phyloP scores from a whole-genome alignment of 2,113 vertebrate genomes.

The Leucopternis melanops region DNA sequence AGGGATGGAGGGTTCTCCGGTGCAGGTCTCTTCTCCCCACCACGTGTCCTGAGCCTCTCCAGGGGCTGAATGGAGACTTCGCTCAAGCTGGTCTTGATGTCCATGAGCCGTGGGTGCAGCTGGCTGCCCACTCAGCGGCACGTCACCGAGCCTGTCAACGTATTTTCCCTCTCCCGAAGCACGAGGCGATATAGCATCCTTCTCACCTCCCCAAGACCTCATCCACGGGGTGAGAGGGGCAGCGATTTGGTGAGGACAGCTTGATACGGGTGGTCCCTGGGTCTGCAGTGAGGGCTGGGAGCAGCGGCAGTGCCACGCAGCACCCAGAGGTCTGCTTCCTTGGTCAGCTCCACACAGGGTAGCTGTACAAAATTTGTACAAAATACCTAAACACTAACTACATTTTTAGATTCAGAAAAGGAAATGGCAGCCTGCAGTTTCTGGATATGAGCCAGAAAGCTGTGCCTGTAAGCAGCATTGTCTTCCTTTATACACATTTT shows the following conservation, averaged over 20 bases:
- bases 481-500: neutral
- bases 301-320: fast-evolving
- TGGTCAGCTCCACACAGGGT: neutral
- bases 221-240: neutral
- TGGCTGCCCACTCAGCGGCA: neutral
- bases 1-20: neutral
- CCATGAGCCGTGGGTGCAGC: neutral
- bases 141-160: fast-evolving
- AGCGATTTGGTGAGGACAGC: neutral
- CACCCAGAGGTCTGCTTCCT: neutral
- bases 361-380: neutral
- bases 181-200: neutral
- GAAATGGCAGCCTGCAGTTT: neutral
- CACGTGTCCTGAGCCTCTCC: neutral
- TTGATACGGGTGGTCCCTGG: neutral
- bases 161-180: neutral
- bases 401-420: neutral
- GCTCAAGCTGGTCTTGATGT: neutral
- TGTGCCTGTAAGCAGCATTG: neutral
- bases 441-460: neutral
- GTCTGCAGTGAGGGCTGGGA: neutral
- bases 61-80: neutral
- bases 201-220: neutral
- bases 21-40: neutral
- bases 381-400: neutral